Evolutionary conservation across 2,888 invertebrate genomes (phyloP).

Genomic region (Aspidapion aeneum): DNA sequence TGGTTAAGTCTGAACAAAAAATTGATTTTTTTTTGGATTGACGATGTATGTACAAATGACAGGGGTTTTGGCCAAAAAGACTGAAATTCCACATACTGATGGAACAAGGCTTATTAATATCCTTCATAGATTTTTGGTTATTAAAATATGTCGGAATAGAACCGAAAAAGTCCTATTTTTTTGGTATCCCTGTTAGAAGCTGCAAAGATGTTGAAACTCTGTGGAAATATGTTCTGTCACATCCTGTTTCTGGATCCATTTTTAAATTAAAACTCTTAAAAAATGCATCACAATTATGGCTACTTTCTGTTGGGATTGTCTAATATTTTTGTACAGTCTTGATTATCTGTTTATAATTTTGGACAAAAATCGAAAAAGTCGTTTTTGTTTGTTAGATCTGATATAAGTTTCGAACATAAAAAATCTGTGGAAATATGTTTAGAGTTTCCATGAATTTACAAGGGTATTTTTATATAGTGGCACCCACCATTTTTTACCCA

Average conservation of each 20-base stretch:
- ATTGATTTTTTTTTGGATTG: constrained; percentile 69
- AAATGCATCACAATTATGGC: too few species aligned
- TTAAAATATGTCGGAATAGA: constrained; percentile 26
- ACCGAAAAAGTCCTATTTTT: constrained; percentile 48
- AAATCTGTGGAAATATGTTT: constrained; percentile 51
- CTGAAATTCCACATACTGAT: constrained; percentile 55
- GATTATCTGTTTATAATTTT: too few species aligned
- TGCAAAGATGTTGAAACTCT: constrained; percentile 50
- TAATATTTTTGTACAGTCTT: too few species aligned
- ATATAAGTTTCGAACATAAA: constrained; percentile 48
- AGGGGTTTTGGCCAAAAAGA: constrained; percentile 56
- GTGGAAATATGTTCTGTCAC: constrained; percentile 48
- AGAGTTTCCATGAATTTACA: too few species aligned
- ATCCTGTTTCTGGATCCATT: constrained; percentile 30
- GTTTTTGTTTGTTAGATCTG: constrained; percentile 56
- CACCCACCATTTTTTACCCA: too few species aligned
- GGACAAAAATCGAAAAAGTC: constrained; percentile 33
- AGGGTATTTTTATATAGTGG: too few species aligned
- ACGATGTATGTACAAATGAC: constrained; percentile 70
- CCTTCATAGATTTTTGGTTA: constrained; percentile 20
- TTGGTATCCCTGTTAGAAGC: constrained; percentile 54
- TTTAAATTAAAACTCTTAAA: constrained; percentile 12
- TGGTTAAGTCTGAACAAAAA: constrained; percentile 54
- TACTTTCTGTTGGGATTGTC: too few species aligned
- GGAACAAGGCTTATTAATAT: constrained; percentile 32